Evolutionary conservation across 1,140 invertebrate species (phyloP), one percentile per base, ranked within the genome.

Genomic region (Tetranychus urticae): DNA sequence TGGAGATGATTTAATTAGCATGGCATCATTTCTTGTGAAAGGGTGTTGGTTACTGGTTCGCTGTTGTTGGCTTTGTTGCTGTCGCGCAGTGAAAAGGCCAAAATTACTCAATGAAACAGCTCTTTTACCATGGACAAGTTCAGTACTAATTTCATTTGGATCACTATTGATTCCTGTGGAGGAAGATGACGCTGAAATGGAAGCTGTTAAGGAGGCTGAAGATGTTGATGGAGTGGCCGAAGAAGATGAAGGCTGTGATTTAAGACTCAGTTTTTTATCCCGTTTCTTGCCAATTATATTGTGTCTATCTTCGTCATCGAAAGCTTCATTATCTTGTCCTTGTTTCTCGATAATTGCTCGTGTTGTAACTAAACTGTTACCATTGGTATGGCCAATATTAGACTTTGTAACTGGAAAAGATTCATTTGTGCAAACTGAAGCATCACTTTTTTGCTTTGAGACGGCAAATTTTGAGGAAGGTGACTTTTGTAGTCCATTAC

Each of bases 41-140:
- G 10, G 39, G 39, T 42, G 39, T 6, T 42, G 5, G 39, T 42
- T 42, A 10, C 5, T 42, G 5, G 10, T 42, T 42, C 39, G 5
- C 5, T 6, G 39, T 42, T 42, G 39, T 6, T 42, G 5, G 39
- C 10, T 42, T 42, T 42, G 58, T 73, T 74, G 12, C 69, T 75
- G 67, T 52, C 60, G 60, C 1, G 64, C 64, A 8, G n/a, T 33
- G 60, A 62, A 67, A 48, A 63, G 65, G 14, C 66, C 66, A 55
- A 67, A 67, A 47, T 67, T 65, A 13, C 58, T 47, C 13, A 67
- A 48, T 34, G 64, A 65, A 37, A 67, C 61, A n/a, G 66, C 66
- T 37, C 66, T 45, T 48, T 67, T 67, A 23, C 66, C 66, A 57
- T 67, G 50, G n/a, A 52, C n/a, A 23, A 61, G 54, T 65, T 62